Base-by-base conservation (phyloP, 2,888 invertebrate species). In the Folsomia candida region DNA sequence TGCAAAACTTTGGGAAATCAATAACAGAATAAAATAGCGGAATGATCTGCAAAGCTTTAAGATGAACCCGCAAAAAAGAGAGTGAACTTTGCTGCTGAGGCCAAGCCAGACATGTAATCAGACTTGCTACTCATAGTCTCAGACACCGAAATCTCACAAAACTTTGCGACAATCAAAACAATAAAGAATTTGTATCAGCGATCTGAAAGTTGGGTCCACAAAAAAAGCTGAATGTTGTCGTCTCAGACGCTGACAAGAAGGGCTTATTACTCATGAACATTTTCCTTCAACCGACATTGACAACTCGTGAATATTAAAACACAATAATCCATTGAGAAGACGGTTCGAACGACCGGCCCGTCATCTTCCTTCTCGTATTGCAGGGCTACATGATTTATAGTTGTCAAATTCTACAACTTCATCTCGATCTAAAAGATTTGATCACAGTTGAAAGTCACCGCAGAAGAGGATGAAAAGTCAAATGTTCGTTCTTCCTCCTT, bases 401-500 rank as follows among this genome's bases (percentile, higher is more conserved):
- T 37, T 37, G 37, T 37, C 37, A 58, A 4, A 25, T 58, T 4
- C 58, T 58, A 25, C 58, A 25, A 58, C 24, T 25, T 58, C 26
- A 25, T 58, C 24, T 58, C 58, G 14, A 24, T 62, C 24, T 37
- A 9, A 28, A 2, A 18, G 11, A 61, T 25, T 22, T 3, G 37
- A 37, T 29, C 20, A 62, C 14, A 62, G 62, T 51, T 51, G 51
- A 64, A 37, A 37, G 37, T 37, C 20, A 20, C 57, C 57, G 57
- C 24, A 22, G 57, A 24, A 4, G 6, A 57, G 24, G 18, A 9
- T 20, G 57, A 60, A 60, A 25, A 37, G 64, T 64, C 28, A 65
- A 69, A 70, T 70, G 70, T 62, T 14, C 14, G 37, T 37, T 37
- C 51, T 51, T n/a, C n/a, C n/a, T n/a, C n/a, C n/a, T n/a, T n/a